These are phyloP conservation scores for Lepidurus couesii DNA, from an alignment of 1,140 invertebrate species.

Conservation along the genomic window DNA sequence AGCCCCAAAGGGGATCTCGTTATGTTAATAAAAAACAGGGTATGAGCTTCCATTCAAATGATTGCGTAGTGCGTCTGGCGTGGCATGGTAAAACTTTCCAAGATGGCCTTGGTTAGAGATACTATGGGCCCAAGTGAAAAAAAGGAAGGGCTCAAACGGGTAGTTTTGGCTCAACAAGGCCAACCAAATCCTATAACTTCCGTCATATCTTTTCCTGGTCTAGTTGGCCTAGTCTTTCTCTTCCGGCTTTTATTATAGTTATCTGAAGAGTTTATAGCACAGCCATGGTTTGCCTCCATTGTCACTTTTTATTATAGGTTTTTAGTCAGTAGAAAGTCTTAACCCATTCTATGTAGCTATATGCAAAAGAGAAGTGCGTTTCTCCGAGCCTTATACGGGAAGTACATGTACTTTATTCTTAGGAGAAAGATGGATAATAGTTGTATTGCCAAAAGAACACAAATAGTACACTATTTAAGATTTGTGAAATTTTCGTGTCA, in stretches of 20 bases:
- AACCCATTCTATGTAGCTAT: too few relatives aligned
- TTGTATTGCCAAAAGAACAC: too few relatives aligned
- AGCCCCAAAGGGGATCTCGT: background rate
- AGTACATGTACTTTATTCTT: background rate
- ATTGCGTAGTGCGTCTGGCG: background rate
- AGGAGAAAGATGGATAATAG: too few relatives aligned
- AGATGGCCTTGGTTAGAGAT: background rate
- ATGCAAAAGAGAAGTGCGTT: conserved; percentile 11
- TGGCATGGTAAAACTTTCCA: background rate
- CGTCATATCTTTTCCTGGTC: conserved; percentile 3
- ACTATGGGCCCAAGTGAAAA: background rate
- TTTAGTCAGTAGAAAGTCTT: too few relatives aligned
- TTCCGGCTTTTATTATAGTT: conserved; percentile 1
- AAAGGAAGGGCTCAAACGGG: conserved; percentile 6
- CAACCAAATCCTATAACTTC: conserved; percentile 15
- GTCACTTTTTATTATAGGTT: too few relatives aligned
- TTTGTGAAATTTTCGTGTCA: background rate
- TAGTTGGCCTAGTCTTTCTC: conserved; percentile 4
- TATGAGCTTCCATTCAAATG: background rate
- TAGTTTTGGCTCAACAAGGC: background rate
- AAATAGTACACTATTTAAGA: too few relatives aligned
- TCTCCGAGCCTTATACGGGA: background rate
- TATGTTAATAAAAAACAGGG: background rate
- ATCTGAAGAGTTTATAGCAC: too few relatives aligned
- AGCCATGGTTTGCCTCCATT: too few relatives aligned